Evolutionary conservation across 2,797 vertebrate species (phyloP), one percentile per base, ranked within the genome.

Genomic region (Zalophus californianus): DNA sequence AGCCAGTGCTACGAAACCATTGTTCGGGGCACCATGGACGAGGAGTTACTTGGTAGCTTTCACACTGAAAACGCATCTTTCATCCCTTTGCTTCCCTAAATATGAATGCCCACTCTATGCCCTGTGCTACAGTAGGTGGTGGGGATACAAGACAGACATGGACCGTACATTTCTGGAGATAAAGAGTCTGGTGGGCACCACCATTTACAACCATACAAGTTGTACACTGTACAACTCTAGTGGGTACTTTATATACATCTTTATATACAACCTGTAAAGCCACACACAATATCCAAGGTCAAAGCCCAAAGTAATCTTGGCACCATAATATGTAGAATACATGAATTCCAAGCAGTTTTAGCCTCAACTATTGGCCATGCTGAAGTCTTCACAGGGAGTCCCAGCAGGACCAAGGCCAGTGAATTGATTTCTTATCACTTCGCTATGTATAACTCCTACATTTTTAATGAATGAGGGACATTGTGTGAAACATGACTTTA

Each of bases 111-210:
- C 3, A 20, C 44, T 23, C 11, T 23, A 6, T 5, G 8, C 68
- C 82, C 32, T 50, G 41, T 3, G 2, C 68, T 13, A 4, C 25
- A 35, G 29, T 6, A 27, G 58, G 38, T 56, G 38, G 9, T 44
- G 3, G 21, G 38, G 16, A 32, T 29, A 20, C 1, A 7, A 62
- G 38, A 32, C 23, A 32, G 27, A 21, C 2, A 16, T 0, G 20
- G 54, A 8, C 35, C 54, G 41, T 2, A 9, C 9, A 1, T 15
- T 20, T 54, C 83, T 91, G 21, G 32, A 70, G 32, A 44, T 20
- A 6, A 35, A 4, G 0, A 32, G 7, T 38, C 35, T 7, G 44
- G 15, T 12, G n/a, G 66, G 52, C 23, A 27, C 60, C 29, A 52
- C 41, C 66, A 68, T 11, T 35, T 21, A 78, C 11, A 48, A 32